These are phyloP conservation scores for Drosophila kambysellisi DNA, from an alignment of 2,888 invertebrate genomes.

Conservation along the genomic window DNA sequence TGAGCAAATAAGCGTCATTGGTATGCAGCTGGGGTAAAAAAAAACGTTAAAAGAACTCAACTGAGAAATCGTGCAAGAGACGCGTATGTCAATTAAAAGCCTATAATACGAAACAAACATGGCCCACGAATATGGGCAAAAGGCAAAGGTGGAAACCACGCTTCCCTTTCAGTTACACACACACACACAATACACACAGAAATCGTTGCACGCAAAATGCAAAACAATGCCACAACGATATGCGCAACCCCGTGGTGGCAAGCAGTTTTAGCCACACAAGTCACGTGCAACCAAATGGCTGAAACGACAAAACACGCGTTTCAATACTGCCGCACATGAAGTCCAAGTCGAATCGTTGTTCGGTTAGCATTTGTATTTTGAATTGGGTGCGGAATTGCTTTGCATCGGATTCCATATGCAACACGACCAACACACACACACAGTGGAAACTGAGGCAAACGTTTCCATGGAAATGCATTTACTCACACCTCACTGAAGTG, in stretches of 20 bases:
- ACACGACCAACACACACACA: slow-evolving; percentile 36
- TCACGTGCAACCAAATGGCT: slow-evolving; percentile 70
- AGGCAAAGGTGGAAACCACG: slow-evolving; percentile 50
- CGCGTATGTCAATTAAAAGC: slow-evolving; percentile 79
- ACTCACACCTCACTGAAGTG: slow-evolving; percentile 9
- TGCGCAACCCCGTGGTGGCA: slow-evolving; percentile 7
- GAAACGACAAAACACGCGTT: slow-evolving; percentile 73
- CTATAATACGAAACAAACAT: slow-evolving; percentile 57
- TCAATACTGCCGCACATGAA: slow-evolving; percentile 55
- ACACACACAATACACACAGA: slow-evolving; percentile 60
- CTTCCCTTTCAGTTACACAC: slow-evolving; percentile 40
- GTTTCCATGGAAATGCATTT: slow-evolving; percentile 37
- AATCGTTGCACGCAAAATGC: slow-evolving; percentile 78
- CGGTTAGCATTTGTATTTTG: slow-evolving; percentile 13
- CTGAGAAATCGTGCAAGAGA: slow-evolving; percentile 74
- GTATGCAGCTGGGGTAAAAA: slow-evolving; percentile 61
- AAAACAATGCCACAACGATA: slow-evolving; percentile 53
- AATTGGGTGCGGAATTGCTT: slow-evolving; percentile 11
- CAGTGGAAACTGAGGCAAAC: slow-evolving; percentile 31
- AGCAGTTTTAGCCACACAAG: slow-evolving; percentile 65
- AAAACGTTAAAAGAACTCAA: slow-evolving; percentile 37
- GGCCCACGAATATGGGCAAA: slow-evolving; percentile 33
- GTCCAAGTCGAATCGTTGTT: slow-evolving; percentile 25
- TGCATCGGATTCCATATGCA: slow-evolving; percentile 29
- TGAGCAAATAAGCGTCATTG: slow-evolving; percentile 43